A percentile compares a stretch with the other conserved stretches of the same genome.
phyloP scores from a whole-genome alignment of 2,888 invertebrate species.

The Tubiluchus corallicola region DNA sequence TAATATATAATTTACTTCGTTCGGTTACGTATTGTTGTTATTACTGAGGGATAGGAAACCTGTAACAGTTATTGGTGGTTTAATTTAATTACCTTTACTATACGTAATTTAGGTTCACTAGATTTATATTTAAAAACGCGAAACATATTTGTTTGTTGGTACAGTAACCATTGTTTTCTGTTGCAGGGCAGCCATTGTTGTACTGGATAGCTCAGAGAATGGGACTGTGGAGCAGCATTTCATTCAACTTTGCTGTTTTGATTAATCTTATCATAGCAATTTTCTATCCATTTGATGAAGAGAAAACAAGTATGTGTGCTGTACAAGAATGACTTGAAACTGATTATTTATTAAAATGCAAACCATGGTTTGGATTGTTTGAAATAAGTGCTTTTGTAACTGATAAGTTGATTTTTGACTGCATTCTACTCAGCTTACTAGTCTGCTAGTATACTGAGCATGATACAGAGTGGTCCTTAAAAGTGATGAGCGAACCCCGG shows the following conservation, averaged over 20 bases:
- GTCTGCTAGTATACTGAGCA: conserved; percentile 25
- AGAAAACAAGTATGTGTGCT: conserved; percentile 19
- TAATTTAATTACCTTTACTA: too few species aligned
- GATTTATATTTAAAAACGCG: too few species aligned
- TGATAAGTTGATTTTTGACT: conserved; percentile 2
- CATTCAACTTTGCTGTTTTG: conserved; percentile 89
- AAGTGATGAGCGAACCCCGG: too few species aligned
- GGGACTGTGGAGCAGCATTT: conserved; percentile 87
- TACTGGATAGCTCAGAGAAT: conserved; percentile 95
- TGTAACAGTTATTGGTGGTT: too few species aligned
- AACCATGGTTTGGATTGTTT: neutral
- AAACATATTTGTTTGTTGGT: neutral
- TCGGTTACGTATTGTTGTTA: too few species aligned
- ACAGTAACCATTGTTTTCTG: neutral
- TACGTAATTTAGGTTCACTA: too few species aligned
- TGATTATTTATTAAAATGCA: conserved; percentile 4
- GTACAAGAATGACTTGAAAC: neutral
- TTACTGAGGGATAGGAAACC: too few species aligned
- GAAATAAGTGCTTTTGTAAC: conserved; percentile 4
- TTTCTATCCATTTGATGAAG: conserved; percentile 68
- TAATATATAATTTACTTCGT: too few species aligned
- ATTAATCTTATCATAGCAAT: conserved; percentile 92
- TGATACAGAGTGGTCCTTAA: too few species aligned
- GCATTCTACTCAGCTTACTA: too few species aligned
- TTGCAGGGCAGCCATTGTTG: conserved; percentile 64